phyloP scores from a whole-genome alignment of 2,888 invertebrate genomes.

The Dryomyza anilis region DNA sequence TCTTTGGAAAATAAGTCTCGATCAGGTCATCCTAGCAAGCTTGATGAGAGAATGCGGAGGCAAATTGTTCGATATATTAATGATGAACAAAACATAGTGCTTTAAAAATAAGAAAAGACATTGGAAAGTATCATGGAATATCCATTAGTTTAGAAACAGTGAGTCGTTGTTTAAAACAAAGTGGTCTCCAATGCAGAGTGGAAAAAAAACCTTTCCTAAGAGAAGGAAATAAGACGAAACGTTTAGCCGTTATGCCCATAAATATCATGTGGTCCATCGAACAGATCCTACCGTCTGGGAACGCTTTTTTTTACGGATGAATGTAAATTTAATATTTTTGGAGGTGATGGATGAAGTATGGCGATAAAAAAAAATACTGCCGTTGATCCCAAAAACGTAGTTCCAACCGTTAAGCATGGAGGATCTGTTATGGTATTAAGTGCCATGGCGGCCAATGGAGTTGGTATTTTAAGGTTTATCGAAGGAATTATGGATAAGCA shows the following conservation, averaged over 20 bases:
- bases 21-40: neutral
- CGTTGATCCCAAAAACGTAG: neutral
- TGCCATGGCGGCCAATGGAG: conserved; percentile 9
- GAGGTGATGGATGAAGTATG: neutral
- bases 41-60: neutral
- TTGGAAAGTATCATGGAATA: neutral
- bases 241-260: no score
- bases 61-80: neutral
- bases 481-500: conserved; percentile 21
- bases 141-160: neutral
- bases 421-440: conserved; percentile 2
- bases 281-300: conserved; percentile 9
- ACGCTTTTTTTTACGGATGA: conserved; percentile 7
- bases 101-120: neutral
- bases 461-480: conserved; percentile 18
- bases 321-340: conserved; percentile 3
- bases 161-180: no score
- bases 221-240: no score
- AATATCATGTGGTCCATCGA: conserved; percentile 6
- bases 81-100: conserved; percentile 1
- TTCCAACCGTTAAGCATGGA: conserved; percentile 16
- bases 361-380: neutral
- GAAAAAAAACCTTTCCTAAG: neutral
- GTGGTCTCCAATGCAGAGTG: no score
- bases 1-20: neutral